Conservation (phyloP, 2,113 vertebrate genomes). For the Oncorhynchus masou region DNA sequence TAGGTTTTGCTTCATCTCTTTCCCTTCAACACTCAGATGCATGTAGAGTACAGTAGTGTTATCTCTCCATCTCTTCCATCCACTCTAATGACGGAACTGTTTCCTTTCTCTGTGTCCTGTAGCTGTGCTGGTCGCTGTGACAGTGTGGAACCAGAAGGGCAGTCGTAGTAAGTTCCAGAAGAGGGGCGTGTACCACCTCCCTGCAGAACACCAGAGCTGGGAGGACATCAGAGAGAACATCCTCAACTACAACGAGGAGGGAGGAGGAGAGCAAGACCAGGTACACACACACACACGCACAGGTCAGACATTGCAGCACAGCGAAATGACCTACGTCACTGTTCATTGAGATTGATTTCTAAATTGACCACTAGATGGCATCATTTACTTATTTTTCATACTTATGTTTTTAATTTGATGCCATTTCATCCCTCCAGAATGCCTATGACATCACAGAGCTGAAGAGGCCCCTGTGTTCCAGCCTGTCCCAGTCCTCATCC, state of each 20-base stretch:
- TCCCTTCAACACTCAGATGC: no score
- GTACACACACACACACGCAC: conserved; percentile 52
- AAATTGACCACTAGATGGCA: conserved; percentile 31
- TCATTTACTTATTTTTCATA: not conserved
- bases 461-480: conserved; percentile 80
- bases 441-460: conserved; percentile 82
- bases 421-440: conserved; percentile 66
- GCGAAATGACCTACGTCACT: not conserved
- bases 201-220: conserved; percentile 85
- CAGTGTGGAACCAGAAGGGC: conserved; percentile 85
- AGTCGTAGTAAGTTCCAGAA: conserved; percentile 84
- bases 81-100: no score
- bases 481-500: conserved; percentile 76
- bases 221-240: conserved; percentile 86
- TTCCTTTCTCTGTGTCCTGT: not conserved
- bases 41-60: no score
- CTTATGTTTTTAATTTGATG: not conserved
- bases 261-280: conserved; percentile 85
- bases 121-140: conserved; percentile 86
- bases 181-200: conserved; percentile 82
- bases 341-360: not conserved
- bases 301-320: not conserved
- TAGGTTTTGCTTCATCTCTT: no score
- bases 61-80: no score
- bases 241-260: conserved; percentile 86